These are phyloP conservation scores for Philaethria dido DNA, from an alignment of 2,888 invertebrate genomes.

Conservation along the genomic window DNA sequence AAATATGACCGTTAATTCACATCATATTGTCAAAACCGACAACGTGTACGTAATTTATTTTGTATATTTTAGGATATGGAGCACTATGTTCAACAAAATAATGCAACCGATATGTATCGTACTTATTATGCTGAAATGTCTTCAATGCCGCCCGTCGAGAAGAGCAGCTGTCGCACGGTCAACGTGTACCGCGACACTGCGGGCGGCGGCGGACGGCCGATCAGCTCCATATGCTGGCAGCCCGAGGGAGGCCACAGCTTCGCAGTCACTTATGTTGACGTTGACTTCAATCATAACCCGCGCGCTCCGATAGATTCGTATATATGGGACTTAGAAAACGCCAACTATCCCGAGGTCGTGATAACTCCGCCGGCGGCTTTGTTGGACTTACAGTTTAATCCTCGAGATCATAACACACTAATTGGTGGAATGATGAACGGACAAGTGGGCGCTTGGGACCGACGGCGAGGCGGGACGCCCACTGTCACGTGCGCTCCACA, in stretches of 20 bases:
- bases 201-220: slow-evolving; percentile 84
- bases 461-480: slow-evolving; percentile 89
- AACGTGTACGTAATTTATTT: neutral
- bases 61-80: slow-evolving; percentile 87
- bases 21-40: neutral
- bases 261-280: slow-evolving; percentile 92
- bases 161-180: slow-evolving; percentile 88
- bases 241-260: slow-evolving; percentile 91
- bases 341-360: slow-evolving; percentile 88
- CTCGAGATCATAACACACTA: slow-evolving; percentile 44
- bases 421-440: slow-evolving; percentile 46
- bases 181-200: slow-evolving; percentile 91
- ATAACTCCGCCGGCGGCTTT: slow-evolving; percentile 88
- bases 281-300: slow-evolving; percentile 86
- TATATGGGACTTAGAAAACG: slow-evolving; percentile 96
- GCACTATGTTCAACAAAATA: slow-evolving; percentile 94
- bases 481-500: slow-evolving; percentile 89
- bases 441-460: slow-evolving; percentile 87
- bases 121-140: slow-evolving; percentile 91
- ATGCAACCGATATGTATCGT: slow-evolving; percentile 95
- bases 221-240: slow-evolving; percentile 93
- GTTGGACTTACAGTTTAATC: slow-evolving; percentile 91
- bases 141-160: slow-evolving; percentile 85
- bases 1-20: slow-evolving; percentile 31
- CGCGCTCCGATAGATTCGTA: slow-evolving; percentile 74